Evolutionary conservation across 2,797 vertebrate species (phyloP).

Genomic region (Cryptoprocta ferox): DNA sequence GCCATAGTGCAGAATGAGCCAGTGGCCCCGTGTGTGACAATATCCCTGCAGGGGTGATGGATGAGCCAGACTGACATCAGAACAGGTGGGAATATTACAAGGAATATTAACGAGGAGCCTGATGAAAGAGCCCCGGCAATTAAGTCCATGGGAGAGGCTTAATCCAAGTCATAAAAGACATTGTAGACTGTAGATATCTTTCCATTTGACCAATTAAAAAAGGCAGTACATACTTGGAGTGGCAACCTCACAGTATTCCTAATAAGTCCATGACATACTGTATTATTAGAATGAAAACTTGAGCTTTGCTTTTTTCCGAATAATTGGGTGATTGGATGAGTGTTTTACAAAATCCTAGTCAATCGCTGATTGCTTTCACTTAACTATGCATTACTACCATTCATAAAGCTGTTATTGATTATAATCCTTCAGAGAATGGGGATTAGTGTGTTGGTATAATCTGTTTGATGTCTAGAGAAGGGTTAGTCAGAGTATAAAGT

Average conservation of each 20-base stretch:
- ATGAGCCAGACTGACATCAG: slow-evolving; percentile 51
- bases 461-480: background rate
- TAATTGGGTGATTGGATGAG: background rate
- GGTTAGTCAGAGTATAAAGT: background rate
- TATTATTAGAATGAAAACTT: background rate
- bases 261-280: background rate
- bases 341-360: slow-evolving; percentile 7
- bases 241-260: slow-evolving; percentile 18
- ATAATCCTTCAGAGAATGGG: slow-evolving; percentile 23
- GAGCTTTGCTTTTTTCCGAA: background rate
- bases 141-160: slow-evolving; percentile 62
- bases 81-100: slow-evolving; percentile 67
- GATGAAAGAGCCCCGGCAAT: slow-evolving; percentile 58
- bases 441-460: background rate
- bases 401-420: background rate
- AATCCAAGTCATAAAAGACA: slow-evolving; percentile 60
- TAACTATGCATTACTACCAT: background rate
- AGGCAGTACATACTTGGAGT: background rate
- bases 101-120: slow-evolving; percentile 68
- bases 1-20: background rate
- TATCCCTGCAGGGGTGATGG: slow-evolving; percentile 25
- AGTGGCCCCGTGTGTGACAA: background rate
- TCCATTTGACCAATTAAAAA: slow-evolving; percentile 30
- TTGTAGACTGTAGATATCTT: slow-evolving; percentile 30
- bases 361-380: background rate